phyloP scores from a whole-genome alignment of 2,113 vertebrate species.

The Bostrychus sinensis region DNA sequence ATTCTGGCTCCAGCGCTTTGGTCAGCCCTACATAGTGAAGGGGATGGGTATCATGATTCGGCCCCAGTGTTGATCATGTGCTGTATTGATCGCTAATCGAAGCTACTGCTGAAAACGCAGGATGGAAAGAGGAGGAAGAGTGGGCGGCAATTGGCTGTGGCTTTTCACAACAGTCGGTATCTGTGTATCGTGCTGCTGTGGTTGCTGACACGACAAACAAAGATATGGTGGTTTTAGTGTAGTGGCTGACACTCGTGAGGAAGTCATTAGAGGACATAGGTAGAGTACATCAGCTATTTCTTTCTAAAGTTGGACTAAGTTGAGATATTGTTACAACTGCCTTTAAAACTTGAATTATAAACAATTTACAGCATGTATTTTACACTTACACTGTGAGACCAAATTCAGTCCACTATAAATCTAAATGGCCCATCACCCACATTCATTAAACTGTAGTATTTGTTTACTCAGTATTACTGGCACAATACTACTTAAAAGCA shows the following conservation, averaged over 20 bases:
- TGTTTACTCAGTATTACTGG: no score
- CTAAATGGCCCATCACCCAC: no score
- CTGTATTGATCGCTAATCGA: conserved; percentile 69
- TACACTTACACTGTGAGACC: no score
- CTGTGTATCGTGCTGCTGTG: conserved; percentile 34
- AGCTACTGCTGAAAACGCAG: conserved; percentile 65
- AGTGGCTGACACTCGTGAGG: background rate
- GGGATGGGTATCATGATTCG: conserved; percentile 67
- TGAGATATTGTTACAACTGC: background rate
- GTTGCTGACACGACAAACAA: conserved; percentile 26
- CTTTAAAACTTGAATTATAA: no score
- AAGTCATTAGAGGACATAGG: no score
- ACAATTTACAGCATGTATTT: no score
- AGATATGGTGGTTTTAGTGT: conserved; percentile 27
- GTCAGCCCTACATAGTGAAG: conserved; percentile 52
- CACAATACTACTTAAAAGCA: no score
- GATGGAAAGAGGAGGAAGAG: conserved; percentile 43
- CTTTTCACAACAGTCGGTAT: conserved; percentile 34
- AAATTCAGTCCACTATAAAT: no score
- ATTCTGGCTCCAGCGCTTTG: conserved; percentile 42
- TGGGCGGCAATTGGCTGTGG: conserved; percentile 60
- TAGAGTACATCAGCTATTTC: background rate
- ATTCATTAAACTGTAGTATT: no score
- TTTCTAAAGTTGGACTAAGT: background rate
- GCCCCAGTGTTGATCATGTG: conserved; percentile 66